Percentiles rank a stretch among this genome's conserved stretches.
Evolutionary conservation across 2,888 invertebrate genomes (phyloP).

Genomic region (Clusia tigrina): DNA sequence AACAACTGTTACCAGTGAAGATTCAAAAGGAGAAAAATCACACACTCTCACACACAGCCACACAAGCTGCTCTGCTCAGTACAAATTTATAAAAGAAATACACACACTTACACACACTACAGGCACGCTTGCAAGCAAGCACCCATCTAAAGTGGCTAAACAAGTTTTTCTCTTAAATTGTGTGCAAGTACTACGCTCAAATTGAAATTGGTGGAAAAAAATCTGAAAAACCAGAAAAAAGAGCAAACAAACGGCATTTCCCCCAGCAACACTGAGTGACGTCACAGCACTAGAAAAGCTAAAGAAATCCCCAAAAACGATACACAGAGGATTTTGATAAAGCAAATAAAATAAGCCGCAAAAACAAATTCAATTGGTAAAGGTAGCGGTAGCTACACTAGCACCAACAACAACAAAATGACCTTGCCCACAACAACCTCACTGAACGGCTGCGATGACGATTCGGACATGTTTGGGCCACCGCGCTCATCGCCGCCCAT

Average conservation of each 20-base stretch:
- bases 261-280: too few species aligned
- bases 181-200: neutral
- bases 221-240: conserved; percentile 4
- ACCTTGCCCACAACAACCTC: conserved; percentile 59
- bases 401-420: conserved; percentile 45
- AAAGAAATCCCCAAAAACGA: too few species aligned
- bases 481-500: conserved; percentile 72
- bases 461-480: conserved; percentile 76
- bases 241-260: conserved; percentile 9
- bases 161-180: conserved; percentile 8
- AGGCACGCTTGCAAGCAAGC: neutral
- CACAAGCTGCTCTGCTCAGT: conserved; percentile 23
- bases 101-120: neutral
- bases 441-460: conserved; percentile 59
- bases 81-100: neutral
- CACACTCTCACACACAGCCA: too few species aligned
- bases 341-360: conserved; percentile 31
- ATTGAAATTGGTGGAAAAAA: neutral
- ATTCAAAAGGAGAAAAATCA: too few species aligned
- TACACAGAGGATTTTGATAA: neutral
- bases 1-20: too few species aligned
- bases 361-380: conserved; percentile 16
- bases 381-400: neutral
- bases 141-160: neutral
- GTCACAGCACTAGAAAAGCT: too few species aligned